Conservation (phyloP, 1,140 invertebrate species). For the Dinothrombium tinctorium region DNA sequence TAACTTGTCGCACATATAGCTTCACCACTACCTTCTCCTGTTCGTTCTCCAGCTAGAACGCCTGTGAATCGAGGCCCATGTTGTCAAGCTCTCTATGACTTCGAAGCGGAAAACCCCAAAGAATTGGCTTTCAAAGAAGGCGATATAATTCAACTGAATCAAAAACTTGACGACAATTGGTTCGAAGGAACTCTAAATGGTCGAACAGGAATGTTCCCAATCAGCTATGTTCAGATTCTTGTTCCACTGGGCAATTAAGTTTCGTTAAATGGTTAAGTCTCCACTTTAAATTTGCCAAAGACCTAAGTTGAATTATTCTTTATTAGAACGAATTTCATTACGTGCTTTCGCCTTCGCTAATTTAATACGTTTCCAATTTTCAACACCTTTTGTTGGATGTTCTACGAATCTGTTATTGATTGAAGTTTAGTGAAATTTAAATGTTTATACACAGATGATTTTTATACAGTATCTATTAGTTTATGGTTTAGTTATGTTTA, state of each 20-base stretch:
- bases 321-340: neutral
- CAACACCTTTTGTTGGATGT: too few relatives aligned
- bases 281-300: too few relatives aligned
- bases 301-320: neutral
- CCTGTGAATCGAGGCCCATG: conserved; percentile 35
- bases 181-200: conserved; percentile 68
- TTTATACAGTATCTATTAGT: too few relatives aligned
- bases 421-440: neutral
- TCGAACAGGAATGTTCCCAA: conserved; percentile 76
- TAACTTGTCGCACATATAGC: neutral
- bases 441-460: too few relatives aligned
- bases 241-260: conserved; percentile 29
- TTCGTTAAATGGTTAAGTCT: neutral
- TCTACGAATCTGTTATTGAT: too few relatives aligned
- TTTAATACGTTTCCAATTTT: too few relatives aligned
- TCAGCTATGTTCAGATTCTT: conserved; percentile 68
- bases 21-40: conserved; percentile 56
- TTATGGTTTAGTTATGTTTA: too few relatives aligned
- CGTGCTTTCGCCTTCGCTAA: neutral
- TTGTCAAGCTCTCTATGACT: conserved; percentile 88
- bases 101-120: conserved; percentile 85
- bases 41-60: conserved; percentile 54
- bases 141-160: conserved; percentile 66
- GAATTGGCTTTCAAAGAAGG: conserved; percentile 87
- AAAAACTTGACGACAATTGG: conserved; percentile 93